Evolutionary conservation across 2,113 vertebrate species (phyloP).

Genomic region (Sebastes schlegelii): DNA sequence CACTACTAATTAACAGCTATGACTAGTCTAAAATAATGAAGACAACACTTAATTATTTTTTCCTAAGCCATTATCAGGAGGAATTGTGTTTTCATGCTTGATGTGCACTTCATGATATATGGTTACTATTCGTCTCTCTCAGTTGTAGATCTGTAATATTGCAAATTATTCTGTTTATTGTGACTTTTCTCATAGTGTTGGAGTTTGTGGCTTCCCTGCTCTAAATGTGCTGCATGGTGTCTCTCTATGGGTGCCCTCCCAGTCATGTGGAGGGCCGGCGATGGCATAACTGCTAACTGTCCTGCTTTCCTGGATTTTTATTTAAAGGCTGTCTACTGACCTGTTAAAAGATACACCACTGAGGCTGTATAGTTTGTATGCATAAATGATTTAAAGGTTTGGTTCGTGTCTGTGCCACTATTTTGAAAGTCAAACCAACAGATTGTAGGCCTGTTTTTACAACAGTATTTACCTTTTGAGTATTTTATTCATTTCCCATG

Average conservation of each 20-base stretch:
- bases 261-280: background rate
- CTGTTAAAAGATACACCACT: no score
- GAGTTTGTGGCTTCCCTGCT: background rate
- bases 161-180: background rate
- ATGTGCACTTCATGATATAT: background rate
- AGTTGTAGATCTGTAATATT: constrained; percentile 1
- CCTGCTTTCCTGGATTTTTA: background rate
- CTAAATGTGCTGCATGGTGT: background rate
- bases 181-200: background rate
- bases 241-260: background rate
- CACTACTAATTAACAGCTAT: background rate
- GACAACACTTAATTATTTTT: background rate
- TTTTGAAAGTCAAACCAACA: background rate
- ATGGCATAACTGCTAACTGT: background rate
- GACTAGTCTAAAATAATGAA: background rate
- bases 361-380: background rate
- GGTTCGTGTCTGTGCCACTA: background rate
- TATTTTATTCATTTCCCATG: background rate
- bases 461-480: background rate
- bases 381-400: background rate
- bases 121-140: background rate
- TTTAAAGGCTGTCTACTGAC: background rate
- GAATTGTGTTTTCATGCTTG: background rate
- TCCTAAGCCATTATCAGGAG: background rate
- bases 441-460: background rate